Conservation (phyloP, 2,888 invertebrate species). For the Callyntrura guangdongensis region DNA sequence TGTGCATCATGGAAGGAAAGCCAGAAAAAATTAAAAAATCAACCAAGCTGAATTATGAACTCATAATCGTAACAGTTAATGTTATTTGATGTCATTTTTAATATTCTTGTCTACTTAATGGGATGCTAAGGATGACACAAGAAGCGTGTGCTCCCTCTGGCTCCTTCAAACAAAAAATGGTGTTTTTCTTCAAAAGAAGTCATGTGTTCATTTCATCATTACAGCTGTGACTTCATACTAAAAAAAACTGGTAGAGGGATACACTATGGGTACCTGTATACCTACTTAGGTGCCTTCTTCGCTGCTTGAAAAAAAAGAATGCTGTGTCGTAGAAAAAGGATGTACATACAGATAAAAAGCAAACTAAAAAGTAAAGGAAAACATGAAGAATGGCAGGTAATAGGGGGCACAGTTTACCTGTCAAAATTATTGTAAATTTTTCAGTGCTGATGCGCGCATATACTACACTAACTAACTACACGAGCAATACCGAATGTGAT, state of each 20-base stretch:
- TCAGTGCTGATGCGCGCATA: neutral
- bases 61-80: constrained; percentile 79
- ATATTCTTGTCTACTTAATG: constrained; percentile 78
- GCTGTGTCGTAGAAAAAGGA: neutral
- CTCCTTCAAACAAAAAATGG: constrained; percentile 63
- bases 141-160: constrained; percentile 72
- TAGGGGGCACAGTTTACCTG: constrained; percentile 52
- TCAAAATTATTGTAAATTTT: constrained; percentile 63
- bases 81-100: constrained; percentile 79
- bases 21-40: constrained; percentile 48
- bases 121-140: constrained; percentile 72
- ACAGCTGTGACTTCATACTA: constrained; percentile 43
- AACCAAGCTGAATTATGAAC: constrained; percentile 76
- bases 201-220: constrained; percentile 77
- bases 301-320: neutral
- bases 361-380: constrained; percentile 16
- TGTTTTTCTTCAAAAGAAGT: constrained; percentile 67
- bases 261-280: neutral
- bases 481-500: constrained; percentile 32
- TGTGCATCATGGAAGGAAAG: neutral
- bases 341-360: constrained; percentile 1
- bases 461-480: neutral
- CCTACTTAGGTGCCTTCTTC: neutral
- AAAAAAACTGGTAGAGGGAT: too few species aligned
- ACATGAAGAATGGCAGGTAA: constrained; percentile 50